Percentiles rank a stretch among this genome's conserved stretches.
Evolutionary conservation across 2,113 vertebrate genomes (phyloP).

Genomic region (Chaetura pelagica): DNA sequence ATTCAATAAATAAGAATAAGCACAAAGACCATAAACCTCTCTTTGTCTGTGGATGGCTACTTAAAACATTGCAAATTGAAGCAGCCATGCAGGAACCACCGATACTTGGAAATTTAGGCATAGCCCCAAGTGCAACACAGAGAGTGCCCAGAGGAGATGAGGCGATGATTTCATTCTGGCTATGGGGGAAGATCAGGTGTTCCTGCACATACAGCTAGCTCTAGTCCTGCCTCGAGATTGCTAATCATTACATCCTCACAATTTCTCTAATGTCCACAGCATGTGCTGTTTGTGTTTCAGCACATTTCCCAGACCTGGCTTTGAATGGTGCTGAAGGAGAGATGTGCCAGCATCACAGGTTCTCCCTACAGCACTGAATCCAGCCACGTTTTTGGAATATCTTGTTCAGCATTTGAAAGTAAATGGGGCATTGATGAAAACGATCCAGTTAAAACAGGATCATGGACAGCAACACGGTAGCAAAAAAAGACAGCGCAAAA

Average conservation of each 20-base stretch:
- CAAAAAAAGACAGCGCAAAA: not conserved
- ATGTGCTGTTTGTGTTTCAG: not conserved
- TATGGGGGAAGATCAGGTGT: not conserved
- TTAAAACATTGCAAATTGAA: not conserved
- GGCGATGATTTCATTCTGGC: not conserved
- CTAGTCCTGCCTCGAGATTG: rapidly evolving
- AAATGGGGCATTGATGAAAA: not conserved
- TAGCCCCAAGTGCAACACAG: not conserved
- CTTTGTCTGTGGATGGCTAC: not conserved
- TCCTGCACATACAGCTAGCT: not conserved
- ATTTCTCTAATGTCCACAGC: not conserved
- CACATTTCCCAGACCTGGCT: not conserved
- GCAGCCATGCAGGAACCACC: not conserved
- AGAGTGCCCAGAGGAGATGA: not conserved
- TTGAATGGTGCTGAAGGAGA: not conserved
- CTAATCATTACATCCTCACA: not conserved
- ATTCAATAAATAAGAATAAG: not conserved
- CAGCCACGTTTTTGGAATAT: not conserved
- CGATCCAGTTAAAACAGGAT: not conserved
- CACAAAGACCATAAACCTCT: not conserved
- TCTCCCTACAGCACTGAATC: not conserved
- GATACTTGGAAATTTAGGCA: not conserved
- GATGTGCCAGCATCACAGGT: rapidly evolving
- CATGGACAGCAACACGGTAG: not conserved
- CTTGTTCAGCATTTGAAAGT: not conserved